Conservation (phyloP, 2,888 invertebrate genomes). For the Apamea epomidion region DNA sequence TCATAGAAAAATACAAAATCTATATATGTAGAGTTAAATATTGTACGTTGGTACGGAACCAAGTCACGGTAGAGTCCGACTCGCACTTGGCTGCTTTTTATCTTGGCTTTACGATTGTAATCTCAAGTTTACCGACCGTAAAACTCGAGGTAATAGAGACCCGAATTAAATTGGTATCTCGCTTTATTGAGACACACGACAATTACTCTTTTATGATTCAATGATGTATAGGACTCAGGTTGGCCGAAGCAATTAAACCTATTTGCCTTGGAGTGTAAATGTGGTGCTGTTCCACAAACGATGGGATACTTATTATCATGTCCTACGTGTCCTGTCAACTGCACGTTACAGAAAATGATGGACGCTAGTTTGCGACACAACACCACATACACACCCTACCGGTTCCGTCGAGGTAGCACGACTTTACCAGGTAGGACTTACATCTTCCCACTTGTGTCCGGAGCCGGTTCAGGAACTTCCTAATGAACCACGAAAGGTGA, state of each 20-base stretch:
- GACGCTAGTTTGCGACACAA: not conserved
- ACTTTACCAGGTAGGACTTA: too few species aligned
- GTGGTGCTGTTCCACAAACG: not conserved
- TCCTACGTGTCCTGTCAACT: not conserved
- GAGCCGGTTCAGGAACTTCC: too few species aligned
- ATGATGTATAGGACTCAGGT: slow-evolving; percentile 26
- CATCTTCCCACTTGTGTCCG: too few species aligned
- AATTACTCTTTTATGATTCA: slow-evolving; percentile 64
- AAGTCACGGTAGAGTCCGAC: not conserved
- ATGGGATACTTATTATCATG: not conserved
- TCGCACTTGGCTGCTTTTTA: slow-evolving; percentile 57
- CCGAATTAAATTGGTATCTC: slow-evolving; percentile 78
- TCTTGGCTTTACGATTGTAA: slow-evolving; percentile 83
- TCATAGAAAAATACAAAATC: too few species aligned
- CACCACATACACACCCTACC: too few species aligned
- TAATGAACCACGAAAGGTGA: not conserved
- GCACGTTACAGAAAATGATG: not conserved
- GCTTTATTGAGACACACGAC: slow-evolving; percentile 69
- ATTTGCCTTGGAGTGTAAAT: not conserved
- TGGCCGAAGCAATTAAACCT: not conserved
- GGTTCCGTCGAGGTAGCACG: too few species aligned
- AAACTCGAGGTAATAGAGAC: slow-evolving; percentile 75
- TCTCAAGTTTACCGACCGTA: slow-evolving; percentile 82
- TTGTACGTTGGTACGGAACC: not conserved
- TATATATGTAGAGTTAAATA: not conserved